Conservation (phyloP, 2,888 invertebrate genomes). For the Drosophila mayaguana region DNA sequence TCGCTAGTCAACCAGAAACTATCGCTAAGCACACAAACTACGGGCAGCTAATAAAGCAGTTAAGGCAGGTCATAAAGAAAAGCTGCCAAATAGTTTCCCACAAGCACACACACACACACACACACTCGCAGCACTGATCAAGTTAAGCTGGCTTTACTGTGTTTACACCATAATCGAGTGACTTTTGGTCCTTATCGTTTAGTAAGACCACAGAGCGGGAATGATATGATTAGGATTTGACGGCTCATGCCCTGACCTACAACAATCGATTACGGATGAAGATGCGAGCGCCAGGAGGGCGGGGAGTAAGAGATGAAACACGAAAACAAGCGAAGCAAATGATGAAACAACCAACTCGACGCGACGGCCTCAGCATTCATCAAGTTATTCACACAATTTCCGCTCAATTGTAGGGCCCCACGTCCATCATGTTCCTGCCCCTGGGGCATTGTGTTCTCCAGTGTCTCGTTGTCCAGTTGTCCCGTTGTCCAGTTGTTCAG, state of each 20-base stretch:
- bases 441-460: background rate
- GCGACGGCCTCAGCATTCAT: constrained; percentile 60
- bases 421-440: background rate
- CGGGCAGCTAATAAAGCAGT: constrained; percentile 5
- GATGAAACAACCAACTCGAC: constrained; percentile 36
- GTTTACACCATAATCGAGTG: constrained; percentile 23
- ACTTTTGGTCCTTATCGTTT: constrained; percentile 12
- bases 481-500: constrained; percentile 20
- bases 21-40: background rate
- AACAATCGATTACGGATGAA: constrained; percentile 23
- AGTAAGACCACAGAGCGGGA: constrained; percentile 5
- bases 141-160: constrained; percentile 9
- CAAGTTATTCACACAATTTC: constrained; percentile 78
- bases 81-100: constrained; percentile 1
- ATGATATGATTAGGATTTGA: constrained; percentile 37
- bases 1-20: background rate
- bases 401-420: constrained; percentile 16
- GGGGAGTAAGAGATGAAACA: background rate
- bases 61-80: background rate
- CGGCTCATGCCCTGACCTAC: constrained; percentile 29
- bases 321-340: constrained; percentile 36
- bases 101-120: background rate
- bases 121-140: background rate
- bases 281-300: no score
- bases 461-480: constrained; percentile 9